A percentile compares a stretch with the other conserved stretches of the same genome.
These are phyloP conservation scores for Falcunculus frontatus DNA, from an alignment of 2,113 vertebrate species.

Conservation along the genomic window DNA sequence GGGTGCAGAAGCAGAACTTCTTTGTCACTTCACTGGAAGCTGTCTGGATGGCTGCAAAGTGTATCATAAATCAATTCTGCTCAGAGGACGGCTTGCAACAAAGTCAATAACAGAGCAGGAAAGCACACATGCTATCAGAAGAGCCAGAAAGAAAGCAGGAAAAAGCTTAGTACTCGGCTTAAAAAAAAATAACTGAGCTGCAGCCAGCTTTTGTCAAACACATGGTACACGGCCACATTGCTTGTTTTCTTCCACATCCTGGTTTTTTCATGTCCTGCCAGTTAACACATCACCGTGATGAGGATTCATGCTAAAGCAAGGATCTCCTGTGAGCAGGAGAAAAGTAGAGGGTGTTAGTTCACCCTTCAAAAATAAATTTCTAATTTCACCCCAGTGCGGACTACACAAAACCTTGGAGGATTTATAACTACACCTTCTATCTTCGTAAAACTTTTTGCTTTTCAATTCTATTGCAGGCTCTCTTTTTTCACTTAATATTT, in stretches of 20 bases:
- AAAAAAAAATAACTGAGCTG: background rate
- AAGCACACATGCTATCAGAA: conserved; percentile 31
- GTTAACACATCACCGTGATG: background rate
- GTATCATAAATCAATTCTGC: conserved; percentile 69
- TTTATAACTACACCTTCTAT: background rate
- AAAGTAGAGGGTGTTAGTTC: background rate
- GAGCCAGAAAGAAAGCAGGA: background rate
- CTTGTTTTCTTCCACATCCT: background rate
- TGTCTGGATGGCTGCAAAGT: conserved; percentile 53
- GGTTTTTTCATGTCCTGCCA: background rate
- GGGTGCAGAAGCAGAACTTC: conserved; percentile 61
- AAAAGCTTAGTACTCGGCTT: background rate
- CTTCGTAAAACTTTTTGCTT: background rate
- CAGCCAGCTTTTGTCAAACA: background rate
- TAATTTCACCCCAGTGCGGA: background rate
- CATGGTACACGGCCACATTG: background rate
- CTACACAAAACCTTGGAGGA: background rate
- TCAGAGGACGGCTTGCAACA: background rate
- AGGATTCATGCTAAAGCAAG: background rate
- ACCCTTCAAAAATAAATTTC: background rate
- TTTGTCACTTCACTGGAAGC: conserved; percentile 68
- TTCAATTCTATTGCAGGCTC: background rate
- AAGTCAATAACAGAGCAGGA: conserved; percentile 52
- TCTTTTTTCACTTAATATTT: background rate
- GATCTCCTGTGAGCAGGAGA: background rate